Evolutionary conservation across 2,888 invertebrate genomes (phyloP).

Genomic region (Sycophila texana): DNA sequence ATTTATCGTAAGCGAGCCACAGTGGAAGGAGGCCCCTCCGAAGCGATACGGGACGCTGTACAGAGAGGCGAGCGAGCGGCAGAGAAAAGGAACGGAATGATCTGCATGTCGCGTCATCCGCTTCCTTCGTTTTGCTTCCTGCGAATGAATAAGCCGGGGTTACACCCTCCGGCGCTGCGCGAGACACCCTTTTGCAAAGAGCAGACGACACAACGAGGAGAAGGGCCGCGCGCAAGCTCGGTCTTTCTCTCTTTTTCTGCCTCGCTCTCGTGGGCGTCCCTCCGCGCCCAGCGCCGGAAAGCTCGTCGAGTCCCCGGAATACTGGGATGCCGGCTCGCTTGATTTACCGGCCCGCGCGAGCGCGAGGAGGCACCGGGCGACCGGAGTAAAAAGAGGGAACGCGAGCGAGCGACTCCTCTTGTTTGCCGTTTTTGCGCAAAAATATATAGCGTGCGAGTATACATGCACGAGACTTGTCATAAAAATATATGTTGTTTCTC

Average conservation of each 20-base stretch:
- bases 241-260: constrained; percentile 23
- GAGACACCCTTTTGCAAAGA: constrained; percentile 67
- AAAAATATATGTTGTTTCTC: constrained; percentile 53
- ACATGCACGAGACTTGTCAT: constrained; percentile 58
- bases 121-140: constrained; percentile 72
- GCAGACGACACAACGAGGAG: constrained; percentile 55
- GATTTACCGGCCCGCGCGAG: constrained; percentile 65
- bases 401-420: constrained; percentile 45
- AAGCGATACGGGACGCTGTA: neutral
- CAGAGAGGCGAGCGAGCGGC: neutral
- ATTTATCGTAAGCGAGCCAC: no score
- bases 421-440: constrained; percentile 59
- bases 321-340: constrained; percentile 58
- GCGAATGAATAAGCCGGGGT: constrained; percentile 73
- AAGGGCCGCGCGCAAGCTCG: constrained; percentile 43
- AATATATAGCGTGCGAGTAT: constrained; percentile 52
- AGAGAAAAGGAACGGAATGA: constrained; percentile 53
- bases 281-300: constrained; percentile 63
- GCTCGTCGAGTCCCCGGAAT: constrained; percentile 61
- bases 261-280: constrained; percentile 57
- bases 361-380: constrained; percentile 3
- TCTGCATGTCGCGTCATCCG: constrained; percentile 65
- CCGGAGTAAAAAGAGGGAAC: constrained; percentile 1
- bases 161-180: constrained; percentile 69
- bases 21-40: no score